Conservation (phyloP, 2,888 invertebrate species). For the Strigamia transsilvanica region DNA sequence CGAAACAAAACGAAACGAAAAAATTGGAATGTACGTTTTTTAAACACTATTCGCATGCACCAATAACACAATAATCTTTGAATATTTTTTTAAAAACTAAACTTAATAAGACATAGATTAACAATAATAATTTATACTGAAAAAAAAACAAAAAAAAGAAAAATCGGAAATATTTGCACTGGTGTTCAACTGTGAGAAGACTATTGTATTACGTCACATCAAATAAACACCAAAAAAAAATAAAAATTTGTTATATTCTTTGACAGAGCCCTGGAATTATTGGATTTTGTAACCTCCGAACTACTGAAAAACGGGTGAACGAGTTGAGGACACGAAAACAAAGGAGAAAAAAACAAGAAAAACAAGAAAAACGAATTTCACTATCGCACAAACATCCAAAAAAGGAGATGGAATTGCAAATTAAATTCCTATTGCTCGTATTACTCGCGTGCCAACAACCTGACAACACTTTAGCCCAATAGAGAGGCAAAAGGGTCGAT, state of each 20-base stretch:
- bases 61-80: constrained; percentile 9
- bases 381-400: not conserved
- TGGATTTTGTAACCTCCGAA: not conserved
- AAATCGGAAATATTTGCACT: not conserved
- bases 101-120: not conserved
- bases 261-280: constrained; percentile 1
- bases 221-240: too few relatives aligned
- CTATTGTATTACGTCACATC: constrained; percentile 35
- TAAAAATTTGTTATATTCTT: not conserved
- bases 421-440: constrained; percentile 33
- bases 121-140: constrained; percentile 18
- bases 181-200: not conserved
- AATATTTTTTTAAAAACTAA: not conserved
- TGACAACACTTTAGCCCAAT: constrained; percentile 10
- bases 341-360: not conserved
- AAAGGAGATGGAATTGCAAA: constrained; percentile 37
- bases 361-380: not conserved
- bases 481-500: constrained; percentile 57
- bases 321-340: not conserved
- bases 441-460: not conserved
- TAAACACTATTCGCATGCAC: not conserved
- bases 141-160: not conserved
- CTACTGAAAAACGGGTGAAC: not conserved
- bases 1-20: not conserved
- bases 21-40: constrained; percentile 29